Conservation (phyloP, 2,888 invertebrate genomes). For the Dryococelus australis region DNA sequence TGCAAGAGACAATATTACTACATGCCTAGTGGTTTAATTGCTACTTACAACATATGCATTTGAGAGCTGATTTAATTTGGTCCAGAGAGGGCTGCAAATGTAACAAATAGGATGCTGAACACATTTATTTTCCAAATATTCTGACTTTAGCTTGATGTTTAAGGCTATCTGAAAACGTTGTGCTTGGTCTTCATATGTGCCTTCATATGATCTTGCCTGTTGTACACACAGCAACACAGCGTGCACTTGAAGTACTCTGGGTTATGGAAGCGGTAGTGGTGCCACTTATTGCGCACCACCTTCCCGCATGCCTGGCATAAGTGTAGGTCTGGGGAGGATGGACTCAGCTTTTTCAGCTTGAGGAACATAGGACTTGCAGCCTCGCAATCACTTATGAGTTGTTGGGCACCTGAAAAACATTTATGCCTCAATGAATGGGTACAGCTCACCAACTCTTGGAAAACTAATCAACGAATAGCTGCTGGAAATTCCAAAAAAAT, state of each 20-base stretch:
- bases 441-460: constrained; percentile 59
- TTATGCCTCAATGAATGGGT: constrained; percentile 59
- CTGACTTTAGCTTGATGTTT: too few relatives aligned
- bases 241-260: constrained; percentile 47
- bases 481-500: neutral
- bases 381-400: constrained; percentile 29
- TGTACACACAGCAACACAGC: constrained; percentile 48
- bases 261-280: constrained; percentile 48
- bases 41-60: too few relatives aligned
- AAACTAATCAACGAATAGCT: constrained; percentile 49
- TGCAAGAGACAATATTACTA: too few relatives aligned
- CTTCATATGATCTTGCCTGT: constrained; percentile 53
- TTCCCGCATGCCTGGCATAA: constrained; percentile 84
- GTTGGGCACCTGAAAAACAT: constrained; percentile 47
- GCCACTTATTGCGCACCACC: constrained; percentile 53
- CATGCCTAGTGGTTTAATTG: too few relatives aligned
- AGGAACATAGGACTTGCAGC: constrained; percentile 38
- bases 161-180: constrained; percentile 34
- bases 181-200: constrained; percentile 52
- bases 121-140: too few relatives aligned
- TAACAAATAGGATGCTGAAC: too few relatives aligned
- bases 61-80: too few relatives aligned
- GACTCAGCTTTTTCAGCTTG: constrained; percentile 36
- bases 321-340: constrained; percentile 76
- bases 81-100: too few relatives aligned